A percentile compares a stretch with the other conserved stretches of the same genome.
Evolutionary conservation across 2,113 vertebrate species (phyloP).

Genomic region (Bothrops jararaca): DNA sequence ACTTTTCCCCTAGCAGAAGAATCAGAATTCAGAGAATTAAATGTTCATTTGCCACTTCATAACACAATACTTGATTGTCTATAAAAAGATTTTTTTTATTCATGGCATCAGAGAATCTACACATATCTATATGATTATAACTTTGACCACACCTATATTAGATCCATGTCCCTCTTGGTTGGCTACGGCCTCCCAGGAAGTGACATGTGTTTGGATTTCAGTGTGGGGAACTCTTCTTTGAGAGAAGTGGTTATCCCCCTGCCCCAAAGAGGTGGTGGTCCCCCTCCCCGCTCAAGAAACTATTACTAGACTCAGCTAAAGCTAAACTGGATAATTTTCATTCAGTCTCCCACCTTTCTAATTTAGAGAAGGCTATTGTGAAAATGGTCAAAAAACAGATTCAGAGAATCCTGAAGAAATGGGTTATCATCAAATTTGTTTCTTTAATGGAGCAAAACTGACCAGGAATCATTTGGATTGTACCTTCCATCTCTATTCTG

Average conservation of each 20-base stretch:
- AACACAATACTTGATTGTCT: not conserved
- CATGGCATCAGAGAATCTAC: not conserved
- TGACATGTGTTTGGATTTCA: not conserved
- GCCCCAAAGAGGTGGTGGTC: not conserved
- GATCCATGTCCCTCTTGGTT: not conserved
- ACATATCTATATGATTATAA: not conserved
- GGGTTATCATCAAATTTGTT: not conserved
- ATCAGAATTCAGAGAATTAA: not conserved
- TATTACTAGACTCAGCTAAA: not conserved
- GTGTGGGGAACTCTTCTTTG: not conserved
- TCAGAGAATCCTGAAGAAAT: not conserved
- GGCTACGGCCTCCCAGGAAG: not conserved
- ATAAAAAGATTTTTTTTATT: not conserved
- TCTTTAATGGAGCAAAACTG: not conserved
- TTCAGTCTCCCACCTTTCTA: not conserved
- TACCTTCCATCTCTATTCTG: not conserved
- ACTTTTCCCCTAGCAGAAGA: not conserved
- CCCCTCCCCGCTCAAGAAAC: not conserved
- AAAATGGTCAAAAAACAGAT: not conserved
- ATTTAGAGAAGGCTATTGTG: not conserved
- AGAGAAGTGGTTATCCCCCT: not conserved
- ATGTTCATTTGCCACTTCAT: not conserved
- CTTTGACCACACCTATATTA: not conserved
- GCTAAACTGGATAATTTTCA: not conserved
- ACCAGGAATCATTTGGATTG: not conserved